phyloP scores from a whole-genome alignment of 1,140 invertebrate genomes.

The Ceratosolen solmsi region DNA sequence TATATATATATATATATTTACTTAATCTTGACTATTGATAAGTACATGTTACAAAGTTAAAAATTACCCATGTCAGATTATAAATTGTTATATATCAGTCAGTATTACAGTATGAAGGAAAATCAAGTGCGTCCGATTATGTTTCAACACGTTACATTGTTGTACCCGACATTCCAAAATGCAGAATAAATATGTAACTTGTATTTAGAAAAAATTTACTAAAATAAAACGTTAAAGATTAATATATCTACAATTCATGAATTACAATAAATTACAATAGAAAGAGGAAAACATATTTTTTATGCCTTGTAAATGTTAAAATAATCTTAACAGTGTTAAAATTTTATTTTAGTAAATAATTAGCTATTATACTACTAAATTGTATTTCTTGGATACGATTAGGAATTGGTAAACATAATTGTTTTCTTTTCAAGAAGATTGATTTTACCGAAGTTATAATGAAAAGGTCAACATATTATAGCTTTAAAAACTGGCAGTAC shows the following conservation, averaged over 20 bases:
- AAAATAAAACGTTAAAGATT: conserved; percentile 29
- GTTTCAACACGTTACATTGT: conserved; percentile 58
- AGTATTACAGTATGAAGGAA: conserved; percentile 67
- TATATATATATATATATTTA: no score
- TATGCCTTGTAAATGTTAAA: conserved; percentile 50
- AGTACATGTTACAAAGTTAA: conserved; percentile 54
- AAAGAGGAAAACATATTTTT: conserved; percentile 43
- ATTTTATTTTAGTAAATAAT: not conserved
- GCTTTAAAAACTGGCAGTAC: conserved; percentile 53
- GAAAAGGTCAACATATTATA: conserved; percentile 61
- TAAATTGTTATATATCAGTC: conserved; percentile 71
- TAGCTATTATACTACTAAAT: not conserved
- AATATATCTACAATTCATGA: conserved; percentile 50
- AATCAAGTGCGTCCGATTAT: conserved; percentile 56
- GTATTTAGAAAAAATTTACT: conserved; percentile 18
- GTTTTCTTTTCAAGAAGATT: conserved; percentile 55
- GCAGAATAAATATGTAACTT: conserved; percentile 55
- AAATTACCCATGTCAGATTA: conserved; percentile 50
- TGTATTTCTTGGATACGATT: conserved; percentile 1
- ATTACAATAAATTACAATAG: conserved; percentile 3
- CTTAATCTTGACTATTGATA: conserved; percentile 39
- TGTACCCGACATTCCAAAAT: conserved; percentile 67
- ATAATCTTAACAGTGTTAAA: conserved; percentile 53
- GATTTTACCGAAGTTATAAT: conserved; percentile 42
- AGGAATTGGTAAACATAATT: conserved; percentile 52